These are phyloP conservation scores for Centropristis striata DNA, from an alignment of 2,113 vertebrate genomes.

Conservation along the genomic window DNA sequence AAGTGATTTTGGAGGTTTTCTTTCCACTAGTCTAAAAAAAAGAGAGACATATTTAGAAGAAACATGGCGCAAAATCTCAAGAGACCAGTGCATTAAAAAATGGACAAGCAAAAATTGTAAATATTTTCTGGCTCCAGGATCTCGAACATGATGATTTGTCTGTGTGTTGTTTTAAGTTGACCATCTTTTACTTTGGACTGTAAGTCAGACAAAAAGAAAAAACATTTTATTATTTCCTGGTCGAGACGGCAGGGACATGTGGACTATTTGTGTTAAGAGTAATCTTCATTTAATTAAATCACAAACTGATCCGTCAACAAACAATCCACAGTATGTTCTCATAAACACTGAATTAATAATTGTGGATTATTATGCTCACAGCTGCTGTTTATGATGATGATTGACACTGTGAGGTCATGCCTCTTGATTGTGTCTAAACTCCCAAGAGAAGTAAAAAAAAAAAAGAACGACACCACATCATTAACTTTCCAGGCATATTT, in stretches of 20 bases:
- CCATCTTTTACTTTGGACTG: not conserved
- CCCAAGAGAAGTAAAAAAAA: constrained; percentile 15
- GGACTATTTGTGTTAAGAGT: not conserved
- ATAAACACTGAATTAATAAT: not conserved
- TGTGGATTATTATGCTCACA: not conserved
- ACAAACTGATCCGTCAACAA: not conserved
- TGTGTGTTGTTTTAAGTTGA: not conserved
- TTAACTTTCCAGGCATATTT: constrained; percentile 83
- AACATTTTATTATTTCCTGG: too few species aligned
- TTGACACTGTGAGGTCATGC: not conserved
- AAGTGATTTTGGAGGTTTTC: too few species aligned
- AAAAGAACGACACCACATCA: not conserved
- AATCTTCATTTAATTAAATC: constrained; percentile 15
- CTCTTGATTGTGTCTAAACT: not conserved
- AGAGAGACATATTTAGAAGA: too few species aligned
- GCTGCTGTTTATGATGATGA: not conserved
- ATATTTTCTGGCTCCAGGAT: not conserved
- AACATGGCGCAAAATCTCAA: too few species aligned
- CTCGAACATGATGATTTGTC: too few species aligned
- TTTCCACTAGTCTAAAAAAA: too few species aligned
- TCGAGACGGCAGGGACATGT: not conserved
- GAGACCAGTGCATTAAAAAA: too few species aligned
- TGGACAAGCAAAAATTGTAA: not conserved
- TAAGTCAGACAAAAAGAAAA: too few species aligned
- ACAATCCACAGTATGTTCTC: not conserved